Conservation (phyloP, 2,797 vertebrate genomes). For the Mycteria americana region DNA sequence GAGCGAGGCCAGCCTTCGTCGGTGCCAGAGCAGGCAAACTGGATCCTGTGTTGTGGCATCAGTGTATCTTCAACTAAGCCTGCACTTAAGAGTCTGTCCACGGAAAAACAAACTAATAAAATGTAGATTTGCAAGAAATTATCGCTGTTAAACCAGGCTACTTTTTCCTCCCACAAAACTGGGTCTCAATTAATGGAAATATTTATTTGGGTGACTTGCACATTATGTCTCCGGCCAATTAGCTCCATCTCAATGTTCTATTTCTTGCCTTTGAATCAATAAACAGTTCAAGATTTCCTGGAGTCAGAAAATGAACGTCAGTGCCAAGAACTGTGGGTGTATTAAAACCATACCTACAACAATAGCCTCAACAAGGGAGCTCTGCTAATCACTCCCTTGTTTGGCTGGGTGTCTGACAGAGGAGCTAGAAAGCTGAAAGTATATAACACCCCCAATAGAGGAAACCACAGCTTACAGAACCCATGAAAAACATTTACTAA, state of each 20-base stretch:
- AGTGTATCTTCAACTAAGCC: neutral
- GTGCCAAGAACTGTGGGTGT: slow-evolving; percentile 72
- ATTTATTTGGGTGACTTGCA: slow-evolving; percentile 67
- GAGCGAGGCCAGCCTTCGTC: neutral
- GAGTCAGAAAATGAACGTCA: slow-evolving; percentile 61
- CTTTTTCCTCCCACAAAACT: slow-evolving; percentile 22
- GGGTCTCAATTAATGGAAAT: slow-evolving; percentile 68
- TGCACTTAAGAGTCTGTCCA: neutral
- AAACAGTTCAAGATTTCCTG: slow-evolving; percentile 77
- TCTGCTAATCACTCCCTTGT: slow-evolving; percentile 65
- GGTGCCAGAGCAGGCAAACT: neutral
- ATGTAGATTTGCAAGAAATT: neutral
- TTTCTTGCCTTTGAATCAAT: slow-evolving; percentile 75
- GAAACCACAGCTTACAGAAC: slow-evolving; percentile 69
- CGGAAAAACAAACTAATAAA: slow-evolving; percentile 16
- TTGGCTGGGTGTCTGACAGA: slow-evolving; percentile 53
- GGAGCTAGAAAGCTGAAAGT: slow-evolving; percentile 37
- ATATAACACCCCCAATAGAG: slow-evolving; percentile 55
- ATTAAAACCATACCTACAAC: slow-evolving; percentile 78
- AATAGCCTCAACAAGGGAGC: slow-evolving; percentile 63
- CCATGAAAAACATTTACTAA: slow-evolving; percentile 72
- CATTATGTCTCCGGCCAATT: slow-evolving; percentile 61
- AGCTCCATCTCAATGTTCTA: slow-evolving; percentile 69
- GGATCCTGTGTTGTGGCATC: neutral
- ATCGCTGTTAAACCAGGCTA: neutral